Evolutionary conservation across 2,888 invertebrate species (phyloP).

Genomic region (Xestia rhomboidea): DNA sequence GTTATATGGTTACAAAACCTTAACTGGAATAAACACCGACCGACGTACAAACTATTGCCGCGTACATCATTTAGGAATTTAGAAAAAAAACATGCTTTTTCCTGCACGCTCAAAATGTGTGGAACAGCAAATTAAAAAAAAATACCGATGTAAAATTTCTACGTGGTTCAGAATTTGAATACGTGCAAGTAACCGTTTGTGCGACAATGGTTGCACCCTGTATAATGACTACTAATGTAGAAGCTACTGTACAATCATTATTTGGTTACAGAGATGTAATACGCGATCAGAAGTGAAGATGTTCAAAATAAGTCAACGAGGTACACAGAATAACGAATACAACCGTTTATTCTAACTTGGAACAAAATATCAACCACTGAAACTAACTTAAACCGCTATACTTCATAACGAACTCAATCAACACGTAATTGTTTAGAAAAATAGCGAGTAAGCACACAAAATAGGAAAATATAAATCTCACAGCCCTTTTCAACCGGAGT

Average conservation of each 20-base stretch:
- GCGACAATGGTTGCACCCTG: not conserved
- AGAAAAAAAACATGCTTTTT: not conserved
- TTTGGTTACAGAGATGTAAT: not conserved
- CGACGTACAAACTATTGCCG: not conserved
- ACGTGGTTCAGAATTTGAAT: not conserved
- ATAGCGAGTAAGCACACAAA: too few relatives aligned
- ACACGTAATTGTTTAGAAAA: too few relatives aligned
- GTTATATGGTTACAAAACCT: not conserved
- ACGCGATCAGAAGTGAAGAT: not conserved
- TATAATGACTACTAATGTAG: not conserved
- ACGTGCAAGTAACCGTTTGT: not conserved
- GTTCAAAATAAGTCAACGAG: too few relatives aligned
- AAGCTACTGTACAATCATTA: not conserved
- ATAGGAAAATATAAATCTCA: too few relatives aligned
- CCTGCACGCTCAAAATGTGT: not conserved
- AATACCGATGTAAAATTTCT: not conserved
- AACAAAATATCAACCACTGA: too few relatives aligned
- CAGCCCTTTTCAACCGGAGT: too few relatives aligned
- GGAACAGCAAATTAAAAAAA: not conserved
- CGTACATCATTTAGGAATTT: not conserved
- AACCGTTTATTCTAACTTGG: too few relatives aligned
- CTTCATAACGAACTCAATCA: too few relatives aligned
- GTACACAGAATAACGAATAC: too few relatives aligned
- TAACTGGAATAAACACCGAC: not conserved
- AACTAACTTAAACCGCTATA: too few relatives aligned